Evolutionary conservation across 2,113 vertebrate species (phyloP).

Genomic region (Mungos mungo): DNA sequence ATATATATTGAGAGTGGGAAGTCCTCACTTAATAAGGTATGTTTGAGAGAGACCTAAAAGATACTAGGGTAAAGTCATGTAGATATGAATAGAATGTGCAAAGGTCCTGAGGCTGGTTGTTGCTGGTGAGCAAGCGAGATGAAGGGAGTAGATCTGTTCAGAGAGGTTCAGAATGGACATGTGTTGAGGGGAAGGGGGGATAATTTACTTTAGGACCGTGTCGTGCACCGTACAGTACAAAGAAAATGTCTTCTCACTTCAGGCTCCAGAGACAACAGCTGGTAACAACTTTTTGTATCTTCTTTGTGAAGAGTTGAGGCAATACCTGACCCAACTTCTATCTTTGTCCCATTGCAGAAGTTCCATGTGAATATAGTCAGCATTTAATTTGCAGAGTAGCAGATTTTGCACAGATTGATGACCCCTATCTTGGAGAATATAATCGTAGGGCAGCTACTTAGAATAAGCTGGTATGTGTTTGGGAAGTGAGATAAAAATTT

Average conservation of each 20-base stretch:
- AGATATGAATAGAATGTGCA: not conserved
- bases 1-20: not conserved
- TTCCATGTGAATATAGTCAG: not conserved
- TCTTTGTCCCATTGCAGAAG: not conserved
- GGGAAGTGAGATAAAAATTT: not conserved
- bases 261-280: not conserved
- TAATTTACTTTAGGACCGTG: not conserved
- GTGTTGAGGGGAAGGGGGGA: not conserved
- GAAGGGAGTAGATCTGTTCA: not conserved
- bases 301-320: not conserved
- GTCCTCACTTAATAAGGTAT: not conserved
- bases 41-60: constrained; percentile 19
- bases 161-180: not conserved
- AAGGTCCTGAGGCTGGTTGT: not conserved
- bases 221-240: not conserved
- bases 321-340: not conserved
- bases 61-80: not conserved
- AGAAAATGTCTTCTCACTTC: not conserved
- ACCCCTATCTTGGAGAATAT: constrained; percentile 27
- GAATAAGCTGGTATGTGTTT: constrained; percentile 20
- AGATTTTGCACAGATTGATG: constrained; percentile 27
- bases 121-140: not conserved
- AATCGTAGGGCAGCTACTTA: not conserved
- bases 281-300: not conserved
- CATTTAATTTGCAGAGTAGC: not conserved